These are phyloP conservation scores for Perca schrenkii DNA, from an alignment of 2,113 vertebrate species.

Conservation along the genomic window DNA sequence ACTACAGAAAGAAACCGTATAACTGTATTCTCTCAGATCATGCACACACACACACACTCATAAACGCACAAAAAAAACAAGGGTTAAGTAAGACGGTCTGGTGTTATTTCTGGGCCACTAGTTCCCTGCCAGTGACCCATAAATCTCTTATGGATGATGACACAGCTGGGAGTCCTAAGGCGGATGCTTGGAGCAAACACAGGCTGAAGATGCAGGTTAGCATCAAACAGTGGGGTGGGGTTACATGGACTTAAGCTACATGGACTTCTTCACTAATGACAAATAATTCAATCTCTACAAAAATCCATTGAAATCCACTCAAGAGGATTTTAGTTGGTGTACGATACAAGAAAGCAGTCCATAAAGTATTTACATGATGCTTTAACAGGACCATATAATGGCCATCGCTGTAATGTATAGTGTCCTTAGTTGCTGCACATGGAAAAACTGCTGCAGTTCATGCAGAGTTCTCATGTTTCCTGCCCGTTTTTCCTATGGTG, in stretches of 20 bases:
- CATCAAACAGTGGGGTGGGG: not conserved
- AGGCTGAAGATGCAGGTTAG: constrained; percentile 15
- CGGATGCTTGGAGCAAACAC: constrained; percentile 29
- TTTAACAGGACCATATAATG: not conserved
- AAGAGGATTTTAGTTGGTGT: constrained; percentile 23
- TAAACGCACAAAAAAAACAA: not conserved
- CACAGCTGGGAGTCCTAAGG: constrained; percentile 33
- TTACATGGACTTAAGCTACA: constrained; percentile 14
- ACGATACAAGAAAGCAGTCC: not conserved
- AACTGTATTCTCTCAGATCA: not conserved
- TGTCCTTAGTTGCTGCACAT: not conserved
- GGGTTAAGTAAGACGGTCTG: constrained; percentile 31
- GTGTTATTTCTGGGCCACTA: constrained; percentile 67
- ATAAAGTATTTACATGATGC: constrained; percentile 40
- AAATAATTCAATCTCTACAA: constrained; percentile 34
- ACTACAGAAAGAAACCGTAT: not conserved
- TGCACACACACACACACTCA: not conserved
- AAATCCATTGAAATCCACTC: constrained; percentile 29
- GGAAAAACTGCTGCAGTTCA: not conserved
- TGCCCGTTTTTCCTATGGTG: constrained; percentile 43
- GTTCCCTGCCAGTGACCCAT: constrained; percentile 63
- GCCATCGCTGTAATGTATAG: constrained; percentile 6
- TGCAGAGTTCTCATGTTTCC: constrained; percentile 36
- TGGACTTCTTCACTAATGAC: constrained; percentile 22
- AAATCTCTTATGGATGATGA: constrained; percentile 63